phyloP scores from a whole-genome alignment of 2,113 vertebrate species.

The Marmota flaviventris region DNA sequence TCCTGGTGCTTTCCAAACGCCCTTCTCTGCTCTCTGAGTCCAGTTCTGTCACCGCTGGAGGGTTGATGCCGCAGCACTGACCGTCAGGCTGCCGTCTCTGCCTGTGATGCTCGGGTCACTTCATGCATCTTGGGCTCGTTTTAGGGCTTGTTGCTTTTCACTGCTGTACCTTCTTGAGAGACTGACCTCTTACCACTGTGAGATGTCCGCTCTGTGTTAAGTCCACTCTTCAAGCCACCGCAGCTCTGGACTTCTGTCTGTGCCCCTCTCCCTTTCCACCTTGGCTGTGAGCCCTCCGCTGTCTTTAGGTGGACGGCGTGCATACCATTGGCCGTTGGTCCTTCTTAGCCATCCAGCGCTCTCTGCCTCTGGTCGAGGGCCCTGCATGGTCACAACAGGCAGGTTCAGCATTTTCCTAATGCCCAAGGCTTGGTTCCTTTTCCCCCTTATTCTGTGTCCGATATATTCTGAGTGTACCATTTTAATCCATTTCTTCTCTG shows the following conservation, averaged over 20 bases:
- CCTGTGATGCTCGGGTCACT: not conserved
- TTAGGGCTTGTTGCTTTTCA: not conserved
- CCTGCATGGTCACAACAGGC: no score
- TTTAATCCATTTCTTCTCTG: not conserved
- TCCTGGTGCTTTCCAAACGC: no score
- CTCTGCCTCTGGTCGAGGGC: no score
- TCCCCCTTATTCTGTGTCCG: not conserved
- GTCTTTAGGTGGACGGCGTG: no score
- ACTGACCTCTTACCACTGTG: not conserved
- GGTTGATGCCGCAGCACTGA: not conserved
- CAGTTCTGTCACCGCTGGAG: no score
- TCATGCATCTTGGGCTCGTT: not conserved
- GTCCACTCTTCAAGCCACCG: not conserved
- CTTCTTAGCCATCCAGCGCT: no score
- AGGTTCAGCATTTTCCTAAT: no score
- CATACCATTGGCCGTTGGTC: no score
- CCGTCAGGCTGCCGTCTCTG: not conserved
- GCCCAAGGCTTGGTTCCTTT: rapidly evolving
- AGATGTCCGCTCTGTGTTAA: not conserved
- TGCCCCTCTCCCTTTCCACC: no score
- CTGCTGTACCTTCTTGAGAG: no score
- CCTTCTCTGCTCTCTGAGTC: no score
- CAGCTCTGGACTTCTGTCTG: not conserved
- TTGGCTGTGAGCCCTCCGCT: no score
- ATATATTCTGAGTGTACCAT: not conserved